A percentile compares a stretch with the other conserved stretches of the same genome.
Conservation (phyloP, 2,113 vertebrate genomes). For the Sinocyclocheilus anshuiensis region DNA sequence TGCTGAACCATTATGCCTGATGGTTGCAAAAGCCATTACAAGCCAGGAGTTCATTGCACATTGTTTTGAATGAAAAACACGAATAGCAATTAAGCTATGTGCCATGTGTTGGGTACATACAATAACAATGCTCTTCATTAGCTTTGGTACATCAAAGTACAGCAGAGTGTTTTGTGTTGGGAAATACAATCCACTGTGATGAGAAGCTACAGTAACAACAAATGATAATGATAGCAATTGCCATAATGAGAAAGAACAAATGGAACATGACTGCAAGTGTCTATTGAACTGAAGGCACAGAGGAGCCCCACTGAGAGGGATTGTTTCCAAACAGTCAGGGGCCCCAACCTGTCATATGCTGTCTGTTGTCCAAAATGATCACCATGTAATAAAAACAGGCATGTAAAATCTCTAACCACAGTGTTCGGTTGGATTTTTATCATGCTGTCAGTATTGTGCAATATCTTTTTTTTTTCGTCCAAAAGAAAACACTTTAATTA, state of each 20-base stretch:
- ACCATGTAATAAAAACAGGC: neutral
- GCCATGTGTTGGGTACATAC: neutral
- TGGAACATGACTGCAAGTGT: slow-evolving; percentile 23
- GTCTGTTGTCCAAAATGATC: slow-evolving; percentile 23
- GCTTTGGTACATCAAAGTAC: neutral
- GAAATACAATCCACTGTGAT: neutral
- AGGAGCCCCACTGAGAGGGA: slow-evolving; percentile 5
- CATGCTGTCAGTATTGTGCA: slow-evolving; percentile 36
- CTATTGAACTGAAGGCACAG: neutral
- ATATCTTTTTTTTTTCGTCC: neutral
- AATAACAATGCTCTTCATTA: neutral
- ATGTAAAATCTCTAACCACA: neutral
- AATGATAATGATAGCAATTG: neutral
- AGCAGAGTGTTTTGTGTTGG: neutral
- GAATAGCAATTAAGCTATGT: neutral
- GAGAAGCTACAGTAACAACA: neutral
- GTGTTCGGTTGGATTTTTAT: neutral
- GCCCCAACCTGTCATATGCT: slow-evolving; percentile 43
- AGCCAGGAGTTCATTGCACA: neutral
- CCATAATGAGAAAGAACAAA: slow-evolving; percentile 20
- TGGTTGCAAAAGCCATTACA: slow-evolving; percentile 1
- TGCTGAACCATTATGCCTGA: neutral
- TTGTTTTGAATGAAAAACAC: neutral
- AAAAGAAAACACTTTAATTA: neutral
- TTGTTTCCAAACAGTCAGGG: slow-evolving; percentile 27